Percentiles rank a stretch among this genome's conserved stretches.
Conservation (phyloP, 2,113 vertebrate species). For the Columba livia region DNA sequence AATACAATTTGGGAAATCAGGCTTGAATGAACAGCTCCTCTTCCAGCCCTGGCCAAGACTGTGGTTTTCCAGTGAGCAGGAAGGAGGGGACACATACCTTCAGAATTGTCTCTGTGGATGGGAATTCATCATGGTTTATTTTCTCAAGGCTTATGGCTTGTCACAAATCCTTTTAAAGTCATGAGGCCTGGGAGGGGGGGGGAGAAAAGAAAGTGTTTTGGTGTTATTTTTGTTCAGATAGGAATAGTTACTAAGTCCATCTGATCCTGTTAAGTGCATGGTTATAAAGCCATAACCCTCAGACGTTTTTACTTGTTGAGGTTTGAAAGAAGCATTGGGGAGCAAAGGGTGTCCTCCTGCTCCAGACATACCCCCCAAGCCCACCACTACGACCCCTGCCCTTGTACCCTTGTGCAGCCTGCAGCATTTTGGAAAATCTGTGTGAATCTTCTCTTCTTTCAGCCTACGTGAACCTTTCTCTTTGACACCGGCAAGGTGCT, state of each 20-base stretch:
- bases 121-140: constrained; percentile 60
- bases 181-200: not conserved
- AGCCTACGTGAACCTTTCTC: not conserved
- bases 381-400: not conserved
- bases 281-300: not conserved
- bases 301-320: not conserved
- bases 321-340: not conserved
- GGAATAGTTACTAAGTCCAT: constrained; percentile 11
- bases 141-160: constrained; percentile 63
- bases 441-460: not conserved
- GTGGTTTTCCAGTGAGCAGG: constrained; percentile 46
- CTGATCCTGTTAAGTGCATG: not conserved
- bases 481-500: not conserved
- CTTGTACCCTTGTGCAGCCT: not conserved
- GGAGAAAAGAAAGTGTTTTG: not conserved
- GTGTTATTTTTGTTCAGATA: constrained; percentile 53
- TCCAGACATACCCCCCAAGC: not conserved
- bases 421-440: not conserved
- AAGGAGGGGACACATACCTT: constrained; percentile 20
- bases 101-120: constrained; percentile 30
- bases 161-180: constrained; percentile 61
- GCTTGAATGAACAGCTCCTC: not conserved
- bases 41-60: constrained; percentile 27
- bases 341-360: not conserved
- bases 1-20: not conserved